Conservation (phyloP, 2,888 invertebrate genomes). For the Melinaea menophilus region DNA sequence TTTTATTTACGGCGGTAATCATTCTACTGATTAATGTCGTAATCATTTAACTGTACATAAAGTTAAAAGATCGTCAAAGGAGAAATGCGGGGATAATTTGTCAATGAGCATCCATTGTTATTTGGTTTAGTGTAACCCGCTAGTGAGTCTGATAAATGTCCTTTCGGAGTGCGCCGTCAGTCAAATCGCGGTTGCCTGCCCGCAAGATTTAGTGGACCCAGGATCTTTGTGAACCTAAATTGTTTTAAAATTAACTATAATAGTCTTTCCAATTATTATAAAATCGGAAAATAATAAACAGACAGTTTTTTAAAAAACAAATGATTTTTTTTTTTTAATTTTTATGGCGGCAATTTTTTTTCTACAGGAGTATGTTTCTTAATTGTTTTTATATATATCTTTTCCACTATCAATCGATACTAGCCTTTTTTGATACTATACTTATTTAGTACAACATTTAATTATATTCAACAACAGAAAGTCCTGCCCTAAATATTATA, state of each 20-base stretch:
- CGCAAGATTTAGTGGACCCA: constrained; percentile 76
- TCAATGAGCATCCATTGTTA: no score
- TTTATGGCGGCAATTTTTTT: no score
- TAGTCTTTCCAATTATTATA: constrained; percentile 16
- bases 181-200: constrained; percentile 77
- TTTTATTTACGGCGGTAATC: background rate
- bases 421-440: no score
- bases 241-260: constrained; percentile 68
- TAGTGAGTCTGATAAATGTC: no score
- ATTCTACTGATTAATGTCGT: background rate
- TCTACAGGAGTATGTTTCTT: no score
- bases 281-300: background rate
- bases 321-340: no score
- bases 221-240: constrained; percentile 57
- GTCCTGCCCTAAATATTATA: background rate
- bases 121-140: no score
- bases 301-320: no score
- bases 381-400: no score
- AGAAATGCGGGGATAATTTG: no score
- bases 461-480: background rate
- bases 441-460: no score
- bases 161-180: constrained; percentile 76
- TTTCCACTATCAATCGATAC: no score
- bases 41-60: background rate
- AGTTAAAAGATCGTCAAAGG: constrained; percentile 53